phyloP scores from a whole-genome alignment of 2,888 invertebrate genomes.

The Drosophila borborema region DNA sequence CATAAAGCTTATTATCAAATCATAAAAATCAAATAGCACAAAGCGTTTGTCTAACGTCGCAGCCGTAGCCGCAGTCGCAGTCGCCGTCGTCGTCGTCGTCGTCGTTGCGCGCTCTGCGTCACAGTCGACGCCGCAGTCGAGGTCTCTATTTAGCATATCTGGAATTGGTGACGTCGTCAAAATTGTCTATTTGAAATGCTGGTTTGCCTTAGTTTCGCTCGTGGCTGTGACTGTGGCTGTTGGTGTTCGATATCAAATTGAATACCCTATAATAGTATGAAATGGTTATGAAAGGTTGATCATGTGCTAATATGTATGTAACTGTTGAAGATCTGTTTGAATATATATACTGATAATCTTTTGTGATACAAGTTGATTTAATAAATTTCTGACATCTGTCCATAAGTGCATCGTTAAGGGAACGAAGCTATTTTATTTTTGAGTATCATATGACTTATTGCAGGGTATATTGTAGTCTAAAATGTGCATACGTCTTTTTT shows the following conservation, averaged over 20 bases:
- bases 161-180: constrained; percentile 25
- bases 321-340: not conserved
- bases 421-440: not conserved
- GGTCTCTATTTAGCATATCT: constrained; percentile 44
- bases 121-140: constrained; percentile 14
- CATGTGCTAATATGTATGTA: too few species aligned
- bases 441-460: not conserved
- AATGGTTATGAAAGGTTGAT: not conserved
- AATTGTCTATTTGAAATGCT: constrained; percentile 22
- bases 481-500: not conserved
- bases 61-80: not conserved
- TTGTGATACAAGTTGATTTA: not conserved
- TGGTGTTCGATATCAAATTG: constrained; percentile 28
- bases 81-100: not conserved
- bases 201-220: constrained; percentile 15
- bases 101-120: not conserved
- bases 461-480: not conserved
- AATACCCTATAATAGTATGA: not conserved
- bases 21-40: constrained; percentile 4
- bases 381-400: not conserved
- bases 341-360: not conserved
- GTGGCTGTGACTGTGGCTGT: constrained; percentile 7
- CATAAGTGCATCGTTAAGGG: not conserved
- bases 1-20: not conserved
- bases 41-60: not conserved